A percentile compares a stretch with the other conserved stretches of the same genome.
phyloP scores from a whole-genome alignment of 2,797 vertebrate genomes.

The Miopithecus talapoin region DNA sequence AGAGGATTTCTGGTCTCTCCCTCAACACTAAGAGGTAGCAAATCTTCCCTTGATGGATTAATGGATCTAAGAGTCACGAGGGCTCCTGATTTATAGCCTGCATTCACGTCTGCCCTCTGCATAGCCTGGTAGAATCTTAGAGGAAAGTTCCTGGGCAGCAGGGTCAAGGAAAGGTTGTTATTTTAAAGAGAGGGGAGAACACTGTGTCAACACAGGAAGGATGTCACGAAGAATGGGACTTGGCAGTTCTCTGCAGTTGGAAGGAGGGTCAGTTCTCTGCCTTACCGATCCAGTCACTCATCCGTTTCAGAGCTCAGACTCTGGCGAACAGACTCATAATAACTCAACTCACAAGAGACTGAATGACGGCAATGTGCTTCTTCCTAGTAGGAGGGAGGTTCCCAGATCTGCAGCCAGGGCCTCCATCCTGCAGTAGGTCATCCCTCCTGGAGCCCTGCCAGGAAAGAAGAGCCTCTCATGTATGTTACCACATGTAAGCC shows the following conservation, averaged over 20 bases:
- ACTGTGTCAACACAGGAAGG: background rate
- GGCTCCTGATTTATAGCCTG: background rate
- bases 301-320: background rate
- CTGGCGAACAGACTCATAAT: background rate
- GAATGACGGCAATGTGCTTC: background rate
- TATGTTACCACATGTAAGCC: rapidly evolving
- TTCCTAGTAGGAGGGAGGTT: background rate
- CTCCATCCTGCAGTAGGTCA: background rate
- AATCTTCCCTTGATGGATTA: slow-evolving; percentile 18
- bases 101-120: background rate
- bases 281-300: rapidly evolving
- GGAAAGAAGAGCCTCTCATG: background rate
- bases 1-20: background rate
- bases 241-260: background rate
- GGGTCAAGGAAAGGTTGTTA: background rate
- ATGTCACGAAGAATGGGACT: rapidly evolving
- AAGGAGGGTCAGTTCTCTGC: background rate
- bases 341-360: background rate
- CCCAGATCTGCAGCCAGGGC: background rate
- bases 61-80: background rate
- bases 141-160: background rate
- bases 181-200: background rate
- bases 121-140: background rate
- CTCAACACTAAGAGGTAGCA: background rate
- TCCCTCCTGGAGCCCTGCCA: background rate